phyloP scores from a whole-genome alignment of 2,113 vertebrate genomes.

The Dendropsophus ebraccatus region DNA sequence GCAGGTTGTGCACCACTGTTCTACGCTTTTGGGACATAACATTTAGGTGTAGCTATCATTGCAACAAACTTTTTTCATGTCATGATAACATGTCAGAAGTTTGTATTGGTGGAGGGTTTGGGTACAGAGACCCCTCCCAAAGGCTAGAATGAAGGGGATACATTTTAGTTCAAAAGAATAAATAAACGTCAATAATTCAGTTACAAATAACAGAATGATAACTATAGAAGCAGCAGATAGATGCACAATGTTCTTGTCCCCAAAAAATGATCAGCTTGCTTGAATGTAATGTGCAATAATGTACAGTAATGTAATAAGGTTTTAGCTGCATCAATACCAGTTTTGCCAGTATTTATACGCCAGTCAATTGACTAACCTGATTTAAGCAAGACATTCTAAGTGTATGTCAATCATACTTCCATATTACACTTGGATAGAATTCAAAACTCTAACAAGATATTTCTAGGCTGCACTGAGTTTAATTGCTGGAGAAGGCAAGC shows the following conservation, averaged over 20 bases:
- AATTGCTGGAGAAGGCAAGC: slow-evolving; percentile 27
- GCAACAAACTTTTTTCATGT: too few species aligned
- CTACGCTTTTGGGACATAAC: too few species aligned
- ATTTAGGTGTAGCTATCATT: too few species aligned
- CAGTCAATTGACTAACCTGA: slow-evolving; percentile 39
- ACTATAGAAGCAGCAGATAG: background rate
- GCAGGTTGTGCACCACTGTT: too few species aligned
- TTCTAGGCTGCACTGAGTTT: slow-evolving; percentile 9
- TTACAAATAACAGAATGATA: background rate
- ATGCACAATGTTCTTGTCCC: slow-evolving; percentile 11
- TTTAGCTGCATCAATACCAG: slow-evolving; percentile 31
- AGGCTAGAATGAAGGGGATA: background rate
- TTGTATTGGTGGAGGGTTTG: too few species aligned
- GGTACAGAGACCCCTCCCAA: too few species aligned
- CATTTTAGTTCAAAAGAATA: background rate
- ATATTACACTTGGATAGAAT: slow-evolving; percentile 33
- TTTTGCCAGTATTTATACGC: slow-evolving; percentile 30
- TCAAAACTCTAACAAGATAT: slow-evolving; percentile 25
- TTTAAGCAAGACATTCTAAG: slow-evolving; percentile 42
- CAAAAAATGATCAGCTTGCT: background rate
- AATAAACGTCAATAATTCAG: background rate
- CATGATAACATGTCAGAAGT: too few species aligned
- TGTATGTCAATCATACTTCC: slow-evolving; percentile 31
- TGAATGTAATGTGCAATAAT: slow-evolving; percentile 20
- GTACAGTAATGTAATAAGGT: slow-evolving; percentile 38